Base-by-base conservation (phyloP, 1,140 invertebrate species). In the Scaptomyza pallida region DNA sequence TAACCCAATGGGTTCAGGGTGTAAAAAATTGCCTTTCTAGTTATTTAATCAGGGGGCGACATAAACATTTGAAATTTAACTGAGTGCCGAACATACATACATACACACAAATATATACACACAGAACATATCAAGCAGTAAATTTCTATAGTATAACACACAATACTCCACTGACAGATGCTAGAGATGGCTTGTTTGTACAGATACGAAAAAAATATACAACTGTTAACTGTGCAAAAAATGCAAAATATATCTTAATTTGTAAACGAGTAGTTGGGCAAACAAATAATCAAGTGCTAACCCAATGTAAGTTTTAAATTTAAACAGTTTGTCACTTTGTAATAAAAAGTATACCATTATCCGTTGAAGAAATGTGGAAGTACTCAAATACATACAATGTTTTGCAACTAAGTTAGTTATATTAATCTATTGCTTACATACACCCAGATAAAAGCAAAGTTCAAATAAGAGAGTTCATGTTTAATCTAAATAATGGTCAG, bases 81-180 rank as follows among this genome's bases (percentile, higher is more conserved):
- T n/a, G 12, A 44, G 43, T 9, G 19, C 33, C 15, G 71, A 45
- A 68, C 65, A 76, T 26, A 54, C 35, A 59, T 19, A 63, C 4
- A 54, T 6, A 23, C 4, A 30, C 40, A 41, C 40, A 57, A 16
- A 26, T 26, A 26, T 4, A 21, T 21, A 23, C 13, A 37, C 64
- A 62, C 44, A 43, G 19, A 26, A 76, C 62, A 81, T 81, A 81
- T 77, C 78, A 63, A 54, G 44, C 72, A 55, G 48, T 69, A 64
- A 69, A 81, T 80, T 62, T 61, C 63, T 75, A 54, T 47, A 80
- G 47, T 65, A 71, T 45, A n/a, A n/a, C n/a, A 45, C 30, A 26
- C 43, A 65, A 64, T 70, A 35, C 13, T 55, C 60, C n/a, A n/a
- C n/a, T n/a, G 51, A 19, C 10, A 50, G 43, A 71, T 26, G 73